Evolutionary conservation across 2,797 vertebrate genomes (phyloP).

Genomic region (Scolopax rusticola): DNA sequence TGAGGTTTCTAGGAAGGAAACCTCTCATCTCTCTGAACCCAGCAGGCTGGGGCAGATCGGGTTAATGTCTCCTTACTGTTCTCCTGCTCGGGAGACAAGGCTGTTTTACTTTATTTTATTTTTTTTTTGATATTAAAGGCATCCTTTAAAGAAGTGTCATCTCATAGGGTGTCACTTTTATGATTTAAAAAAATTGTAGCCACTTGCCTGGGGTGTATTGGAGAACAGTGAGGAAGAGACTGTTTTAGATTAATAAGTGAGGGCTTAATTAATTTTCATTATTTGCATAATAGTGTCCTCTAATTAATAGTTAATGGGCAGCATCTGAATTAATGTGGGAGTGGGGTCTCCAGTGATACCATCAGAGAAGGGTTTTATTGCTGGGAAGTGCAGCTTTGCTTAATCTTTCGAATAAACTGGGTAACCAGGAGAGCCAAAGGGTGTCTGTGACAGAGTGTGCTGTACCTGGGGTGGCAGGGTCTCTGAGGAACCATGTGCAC

Average conservation of each 20-base stretch:
- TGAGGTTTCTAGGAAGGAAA: background rate
- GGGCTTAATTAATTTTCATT: conserved; percentile 61
- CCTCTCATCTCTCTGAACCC: background rate
- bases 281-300: conserved; percentile 15
- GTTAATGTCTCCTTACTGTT: background rate
- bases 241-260: conserved; percentile 15
- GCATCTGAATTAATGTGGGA: background rate
- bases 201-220: background rate
- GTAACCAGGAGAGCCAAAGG: background rate
- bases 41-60: background rate
- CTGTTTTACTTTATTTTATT: background rate
- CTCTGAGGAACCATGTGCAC: background rate
- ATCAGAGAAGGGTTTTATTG: background rate
- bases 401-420: background rate
- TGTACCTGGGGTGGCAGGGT: background rate
- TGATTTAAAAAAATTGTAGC: conserved; percentile 12
- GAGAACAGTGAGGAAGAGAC: background rate
- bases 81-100: background rate
- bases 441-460: background rate
- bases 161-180: background rate
- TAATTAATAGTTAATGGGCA: conserved; percentile 45
- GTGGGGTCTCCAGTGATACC: background rate
- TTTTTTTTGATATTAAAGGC: conserved; percentile 51
- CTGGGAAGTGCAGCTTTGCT: background rate
- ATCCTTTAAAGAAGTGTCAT: conserved; percentile 38